Conservation (phyloP, 2,888 invertebrate genomes). For the Drosophila fulvimacula region DNA sequence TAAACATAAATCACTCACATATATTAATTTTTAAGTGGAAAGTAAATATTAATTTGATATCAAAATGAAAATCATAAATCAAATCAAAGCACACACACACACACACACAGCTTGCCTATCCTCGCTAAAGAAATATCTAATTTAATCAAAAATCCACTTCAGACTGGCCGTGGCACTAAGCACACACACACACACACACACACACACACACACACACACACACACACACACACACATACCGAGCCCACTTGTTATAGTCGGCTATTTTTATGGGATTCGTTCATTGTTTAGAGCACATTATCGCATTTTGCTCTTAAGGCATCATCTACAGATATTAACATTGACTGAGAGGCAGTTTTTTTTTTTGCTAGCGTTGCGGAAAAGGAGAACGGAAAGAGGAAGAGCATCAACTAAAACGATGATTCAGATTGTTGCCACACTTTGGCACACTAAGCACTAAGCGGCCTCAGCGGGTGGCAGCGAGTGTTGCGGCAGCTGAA, state of each 20-base stretch:
- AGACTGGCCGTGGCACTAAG: background rate
- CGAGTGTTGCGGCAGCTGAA: slow-evolving; percentile 7
- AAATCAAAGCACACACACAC: background rate
- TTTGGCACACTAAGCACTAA: slow-evolving; percentile 50
- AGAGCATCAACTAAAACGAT: slow-evolving; percentile 66
- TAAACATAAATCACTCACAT: background rate
- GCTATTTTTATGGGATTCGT: slow-evolving; percentile 74
- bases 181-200: background rate
- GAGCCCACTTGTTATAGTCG: slow-evolving; percentile 40
- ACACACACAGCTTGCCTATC: background rate
- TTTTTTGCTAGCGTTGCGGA: slow-evolving; percentile 2
- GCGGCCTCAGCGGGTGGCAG: slow-evolving; percentile 45
- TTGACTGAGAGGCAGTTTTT: slow-evolving; percentile 29
- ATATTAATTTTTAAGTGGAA: background rate
- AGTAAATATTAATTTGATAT: slow-evolving; percentile 1
- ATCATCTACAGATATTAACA: slow-evolving; percentile 68
- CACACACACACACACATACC: background rate
- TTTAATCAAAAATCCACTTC: slow-evolving; percentile 3
- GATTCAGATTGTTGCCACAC: slow-evolving; percentile 77
- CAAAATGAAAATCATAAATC: background rate
- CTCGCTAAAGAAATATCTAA: background rate
- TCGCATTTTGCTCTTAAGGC: slow-evolving; percentile 78
- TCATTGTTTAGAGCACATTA: slow-evolving; percentile 76
- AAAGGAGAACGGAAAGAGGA: background rate
- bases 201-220: background rate